Evolutionary conservation across 2,888 invertebrate species (phyloP).

Genomic region (Callyntrura sp.): DNA sequence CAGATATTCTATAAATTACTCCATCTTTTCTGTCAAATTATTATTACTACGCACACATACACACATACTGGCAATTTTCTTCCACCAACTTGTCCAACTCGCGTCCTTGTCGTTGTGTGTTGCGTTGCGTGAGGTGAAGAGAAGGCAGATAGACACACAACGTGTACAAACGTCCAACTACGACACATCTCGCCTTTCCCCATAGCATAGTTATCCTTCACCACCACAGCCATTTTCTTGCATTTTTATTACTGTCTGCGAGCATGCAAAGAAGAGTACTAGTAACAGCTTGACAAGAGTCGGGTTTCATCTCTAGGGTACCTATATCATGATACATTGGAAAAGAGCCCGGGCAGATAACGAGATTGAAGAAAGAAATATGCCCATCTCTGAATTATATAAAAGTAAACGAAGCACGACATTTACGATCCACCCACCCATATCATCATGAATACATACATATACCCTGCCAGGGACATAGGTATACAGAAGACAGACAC

Average conservation of each 20-base stretch:
- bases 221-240: conserved; percentile 7
- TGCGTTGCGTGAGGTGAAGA: not conserved
- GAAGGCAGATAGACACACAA: not conserved
- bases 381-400: conserved; percentile 16
- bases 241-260: conserved; percentile 17
- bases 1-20: conserved; percentile 79
- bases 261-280: conserved; percentile 16
- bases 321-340: conserved; percentile 31
- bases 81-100: conserved; percentile 22
- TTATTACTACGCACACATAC: conserved; percentile 16
- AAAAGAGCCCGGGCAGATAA: not conserved
- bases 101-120: conserved; percentile 9
- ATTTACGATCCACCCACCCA: not conserved
- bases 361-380: conserved; percentile 34
- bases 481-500: not conserved
- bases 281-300: conserved; percentile 45
- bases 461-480: not conserved
- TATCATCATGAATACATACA: not conserved
- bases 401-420: conserved; percentile 21
- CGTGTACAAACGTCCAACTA: not conserved
- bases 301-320: conserved; percentile 33
- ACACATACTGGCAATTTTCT: conserved; percentile 55
- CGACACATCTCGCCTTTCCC: conserved; percentile 13
- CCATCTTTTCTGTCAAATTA: conserved; percentile 71
- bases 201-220: not conserved